Percentiles rank a stretch among this genome's conserved stretches.
These are phyloP conservation scores for Plebejus argus DNA, from an alignment of 2,888 invertebrate genomes.

Conservation along the genomic window DNA sequence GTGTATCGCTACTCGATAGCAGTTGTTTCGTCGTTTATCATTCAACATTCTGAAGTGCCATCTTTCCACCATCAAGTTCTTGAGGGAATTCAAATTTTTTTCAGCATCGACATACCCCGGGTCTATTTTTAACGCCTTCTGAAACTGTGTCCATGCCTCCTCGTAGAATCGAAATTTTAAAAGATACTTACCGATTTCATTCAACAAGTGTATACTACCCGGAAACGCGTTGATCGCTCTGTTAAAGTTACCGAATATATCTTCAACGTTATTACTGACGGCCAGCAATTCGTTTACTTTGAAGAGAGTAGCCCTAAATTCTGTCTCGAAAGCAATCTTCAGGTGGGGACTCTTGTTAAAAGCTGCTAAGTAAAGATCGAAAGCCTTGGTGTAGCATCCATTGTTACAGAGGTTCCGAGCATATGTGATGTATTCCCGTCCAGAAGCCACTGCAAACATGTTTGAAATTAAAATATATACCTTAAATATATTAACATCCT, in stretches of 20 bases:
- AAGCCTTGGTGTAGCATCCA: constrained; percentile 56
- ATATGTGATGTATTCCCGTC: constrained; percentile 49
- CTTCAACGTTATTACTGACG: constrained; percentile 51
- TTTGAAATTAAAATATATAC: not conserved
- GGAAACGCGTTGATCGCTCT: constrained; percentile 57
- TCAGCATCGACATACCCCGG: constrained; percentile 80
- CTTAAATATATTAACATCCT: not conserved
- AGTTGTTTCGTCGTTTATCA: constrained; percentile 84
- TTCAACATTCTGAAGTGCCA: constrained; percentile 94
- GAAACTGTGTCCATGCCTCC: constrained; percentile 81
- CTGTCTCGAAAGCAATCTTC: constrained; percentile 50
- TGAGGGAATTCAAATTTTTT: constrained; percentile 85
- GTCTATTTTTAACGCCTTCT: constrained; percentile 73
- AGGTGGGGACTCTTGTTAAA: constrained; percentile 54
- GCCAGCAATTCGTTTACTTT: constrained; percentile 53
- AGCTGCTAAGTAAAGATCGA: constrained; percentile 57
- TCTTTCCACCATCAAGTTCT: constrained; percentile 85
- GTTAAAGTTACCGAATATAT: constrained; percentile 60
- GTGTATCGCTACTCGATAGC: constrained; percentile 83
- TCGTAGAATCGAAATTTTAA: constrained; percentile 78
- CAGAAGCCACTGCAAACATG: constrained; percentile 30
- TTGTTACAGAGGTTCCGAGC: constrained; percentile 53
- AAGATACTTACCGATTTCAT: constrained; percentile 66
- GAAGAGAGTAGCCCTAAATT: constrained; percentile 55
- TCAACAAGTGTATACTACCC: constrained; percentile 54